Evolutionary conservation across 2,888 invertebrate genomes (phyloP).

Genomic region (Caenorhabditis zanzibari): DNA sequence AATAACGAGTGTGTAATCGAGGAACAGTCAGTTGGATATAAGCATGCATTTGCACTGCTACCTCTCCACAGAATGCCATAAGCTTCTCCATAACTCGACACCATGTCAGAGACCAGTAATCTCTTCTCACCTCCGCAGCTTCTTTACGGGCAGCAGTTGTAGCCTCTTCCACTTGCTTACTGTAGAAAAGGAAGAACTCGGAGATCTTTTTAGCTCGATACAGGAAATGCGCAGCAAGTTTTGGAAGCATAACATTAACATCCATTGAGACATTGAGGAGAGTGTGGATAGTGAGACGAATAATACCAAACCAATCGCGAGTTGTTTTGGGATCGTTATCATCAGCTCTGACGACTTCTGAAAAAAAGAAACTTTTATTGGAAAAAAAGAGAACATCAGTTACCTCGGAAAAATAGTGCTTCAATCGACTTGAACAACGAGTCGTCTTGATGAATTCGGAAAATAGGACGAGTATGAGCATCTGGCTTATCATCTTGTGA

Average conservation of each 20-base stretch:
- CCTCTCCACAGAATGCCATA: constrained; percentile 67
- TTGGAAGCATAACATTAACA: constrained; percentile 58
- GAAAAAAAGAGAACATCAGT: background rate
- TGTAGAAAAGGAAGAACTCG: constrained; percentile 55
- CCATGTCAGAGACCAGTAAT: constrained; percentile 60
- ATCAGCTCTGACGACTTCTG: constrained; percentile 50
- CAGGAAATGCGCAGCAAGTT: constrained; percentile 47
- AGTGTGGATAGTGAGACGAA: constrained; percentile 39
- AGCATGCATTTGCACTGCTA: constrained; percentile 45
- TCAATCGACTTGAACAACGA: constrained; percentile 65
- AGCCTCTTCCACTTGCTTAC: constrained; percentile 10
- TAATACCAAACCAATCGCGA: constrained; percentile 66
- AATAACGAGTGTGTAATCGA: constrained; percentile 45
- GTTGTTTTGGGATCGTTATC: constrained; percentile 9
- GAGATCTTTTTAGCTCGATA: constrained; percentile 37
- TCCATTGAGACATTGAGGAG: constrained; percentile 65
- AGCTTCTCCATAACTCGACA: constrained; percentile 58
- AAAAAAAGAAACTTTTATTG: constrained; percentile 1
- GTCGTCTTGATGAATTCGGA: constrained; percentile 65
- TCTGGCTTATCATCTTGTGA: constrained; percentile 17
- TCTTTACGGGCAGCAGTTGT: background rate
- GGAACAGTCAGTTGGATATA: constrained; percentile 47
- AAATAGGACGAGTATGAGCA: constrained; percentile 28
- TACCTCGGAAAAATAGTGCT: constrained; percentile 64
- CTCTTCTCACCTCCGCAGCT: constrained; percentile 6